Conservation (phyloP, 2,888 invertebrate genomes). For the Microctonus hyperodae region DNA sequence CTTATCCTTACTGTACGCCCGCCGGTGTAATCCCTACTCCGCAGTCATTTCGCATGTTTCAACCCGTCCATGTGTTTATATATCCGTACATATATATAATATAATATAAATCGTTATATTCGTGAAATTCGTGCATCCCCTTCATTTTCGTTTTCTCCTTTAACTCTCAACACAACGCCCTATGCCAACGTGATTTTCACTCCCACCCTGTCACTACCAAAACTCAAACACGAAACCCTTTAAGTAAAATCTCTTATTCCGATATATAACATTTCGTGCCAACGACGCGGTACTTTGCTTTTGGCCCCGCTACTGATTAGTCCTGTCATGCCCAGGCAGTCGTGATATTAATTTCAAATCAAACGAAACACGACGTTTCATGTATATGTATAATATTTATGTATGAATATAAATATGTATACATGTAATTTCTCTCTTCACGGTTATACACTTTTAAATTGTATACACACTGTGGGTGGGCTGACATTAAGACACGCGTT, state of each 20-base stretch:
- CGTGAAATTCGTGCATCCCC: conserved; percentile 27
- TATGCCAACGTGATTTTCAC: conserved; percentile 32
- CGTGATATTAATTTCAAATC: conserved; percentile 63
- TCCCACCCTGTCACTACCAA: conserved; percentile 62
- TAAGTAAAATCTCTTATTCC: conserved; percentile 64
- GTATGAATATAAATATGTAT: background rate
- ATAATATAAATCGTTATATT: no score
- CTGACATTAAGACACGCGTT: conserved; percentile 27
- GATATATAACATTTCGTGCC: conserved; percentile 55
- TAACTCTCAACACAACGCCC: conserved; percentile 25
- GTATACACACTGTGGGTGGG: conserved; percentile 26
- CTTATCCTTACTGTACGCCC: conserved; percentile 49
- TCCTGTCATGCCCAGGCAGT: conserved; percentile 63
- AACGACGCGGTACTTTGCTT: conserved; percentile 36
- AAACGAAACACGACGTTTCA: conserved; percentile 49
- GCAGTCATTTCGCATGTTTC: conserved; percentile 4
- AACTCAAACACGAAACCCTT: conserved; percentile 63
- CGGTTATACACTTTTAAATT: background rate
- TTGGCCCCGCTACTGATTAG: conserved; percentile 56
- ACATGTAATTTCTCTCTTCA: background rate
- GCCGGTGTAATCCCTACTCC: conserved; percentile 39
- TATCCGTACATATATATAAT: no score
- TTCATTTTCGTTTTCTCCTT: conserved; percentile 25
- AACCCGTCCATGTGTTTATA: no score
- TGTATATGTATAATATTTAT: background rate